Percentiles rank a stretch among this genome's conserved stretches.
These are phyloP conservation scores for Cataglyphis hispanica DNA, from an alignment of 1,140 invertebrate genomes.

Conservation along the genomic window DNA sequence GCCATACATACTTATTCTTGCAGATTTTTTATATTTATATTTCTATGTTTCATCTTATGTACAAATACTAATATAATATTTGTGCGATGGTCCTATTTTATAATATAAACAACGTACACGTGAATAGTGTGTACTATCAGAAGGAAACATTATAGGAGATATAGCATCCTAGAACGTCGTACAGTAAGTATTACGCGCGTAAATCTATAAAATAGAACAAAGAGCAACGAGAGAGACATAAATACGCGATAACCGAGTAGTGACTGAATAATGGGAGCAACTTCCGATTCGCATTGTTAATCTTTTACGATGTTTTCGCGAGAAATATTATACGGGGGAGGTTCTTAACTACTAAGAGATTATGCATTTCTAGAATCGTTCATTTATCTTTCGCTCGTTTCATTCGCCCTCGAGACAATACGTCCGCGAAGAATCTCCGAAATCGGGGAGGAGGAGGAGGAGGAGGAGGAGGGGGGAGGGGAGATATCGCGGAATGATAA, in stretches of 20 bases:
- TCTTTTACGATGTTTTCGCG: not conserved
- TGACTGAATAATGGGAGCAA: slow-evolving; percentile 61
- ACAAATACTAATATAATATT: not conserved
- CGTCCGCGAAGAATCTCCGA: not conserved
- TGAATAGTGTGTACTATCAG: not conserved
- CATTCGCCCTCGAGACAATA: not conserved
- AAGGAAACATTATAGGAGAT: not conserved
- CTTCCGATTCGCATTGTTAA: slow-evolving; percentile 23
- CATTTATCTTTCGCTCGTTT: slow-evolving; percentile 6
- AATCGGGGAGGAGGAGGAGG: not conserved
- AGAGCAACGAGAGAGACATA: slow-evolving; percentile 20
- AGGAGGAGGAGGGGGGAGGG: not conserved
- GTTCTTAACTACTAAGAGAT: too few species aligned
- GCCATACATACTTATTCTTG: not conserved
- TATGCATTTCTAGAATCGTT: not conserved
- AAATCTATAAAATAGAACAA: slow-evolving; percentile 46
- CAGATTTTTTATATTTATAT: not conserved
- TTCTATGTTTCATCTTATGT: not conserved
- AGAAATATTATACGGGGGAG: not conserved
- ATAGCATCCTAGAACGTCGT: not conserved
- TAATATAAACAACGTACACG: slow-evolving; percentile 3
- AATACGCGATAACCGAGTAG: slow-evolving; percentile 68
- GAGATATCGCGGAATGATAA: not conserved
- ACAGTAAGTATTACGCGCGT: not conserved
- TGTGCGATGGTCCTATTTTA: not conserved